These are phyloP conservation scores for Drosophila sordidapex DNA, from an alignment of 2,888 invertebrate species.

Conservation along the genomic window DNA sequence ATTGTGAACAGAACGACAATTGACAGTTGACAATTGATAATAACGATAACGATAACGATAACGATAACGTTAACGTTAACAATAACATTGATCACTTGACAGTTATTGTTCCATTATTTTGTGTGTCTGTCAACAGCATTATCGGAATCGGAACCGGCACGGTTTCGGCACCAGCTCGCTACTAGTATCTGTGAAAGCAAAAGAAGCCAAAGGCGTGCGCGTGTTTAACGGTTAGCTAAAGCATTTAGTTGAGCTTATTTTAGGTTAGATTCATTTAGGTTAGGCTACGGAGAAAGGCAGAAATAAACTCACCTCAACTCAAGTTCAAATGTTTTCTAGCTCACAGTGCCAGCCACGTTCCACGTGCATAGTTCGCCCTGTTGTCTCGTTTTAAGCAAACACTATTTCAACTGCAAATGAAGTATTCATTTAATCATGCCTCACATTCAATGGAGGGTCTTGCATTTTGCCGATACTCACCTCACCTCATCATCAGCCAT, in stretches of 20 bases:
- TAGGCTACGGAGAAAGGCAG: neutral
- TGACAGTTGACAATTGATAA: conserved; percentile 27
- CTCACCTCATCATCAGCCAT: conserved; percentile 98
- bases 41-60: conserved; percentile 18
- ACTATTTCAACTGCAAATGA: conserved; percentile 32
- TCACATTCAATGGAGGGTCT: neutral
- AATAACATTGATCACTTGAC: conserved; percentile 54
- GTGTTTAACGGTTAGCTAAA: neutral
- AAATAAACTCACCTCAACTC: conserved; percentile 40
- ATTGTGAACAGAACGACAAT: conserved; percentile 22
- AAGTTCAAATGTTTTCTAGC: neutral
- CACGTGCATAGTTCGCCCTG: neutral
- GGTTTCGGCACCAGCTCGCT: conserved; percentile 10
- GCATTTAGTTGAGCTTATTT: conserved; percentile 18
- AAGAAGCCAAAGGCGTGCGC: conserved; percentile 33
- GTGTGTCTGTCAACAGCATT: conserved; percentile 3
- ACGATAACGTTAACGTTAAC: conserved; percentile 27
- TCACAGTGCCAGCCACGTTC: neutral
- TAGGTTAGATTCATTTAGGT: neutral
- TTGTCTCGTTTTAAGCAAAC: neutral
- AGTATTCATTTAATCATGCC: neutral
- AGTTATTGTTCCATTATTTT: conserved; percentile 33
- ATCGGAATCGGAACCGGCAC: conserved; percentile 8
- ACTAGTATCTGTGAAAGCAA: conserved; percentile 59
- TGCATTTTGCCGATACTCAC: conserved; percentile 87